phyloP scores from a whole-genome alignment of 1,140 invertebrate species.

The Brachionus manjavacas region DNA sequence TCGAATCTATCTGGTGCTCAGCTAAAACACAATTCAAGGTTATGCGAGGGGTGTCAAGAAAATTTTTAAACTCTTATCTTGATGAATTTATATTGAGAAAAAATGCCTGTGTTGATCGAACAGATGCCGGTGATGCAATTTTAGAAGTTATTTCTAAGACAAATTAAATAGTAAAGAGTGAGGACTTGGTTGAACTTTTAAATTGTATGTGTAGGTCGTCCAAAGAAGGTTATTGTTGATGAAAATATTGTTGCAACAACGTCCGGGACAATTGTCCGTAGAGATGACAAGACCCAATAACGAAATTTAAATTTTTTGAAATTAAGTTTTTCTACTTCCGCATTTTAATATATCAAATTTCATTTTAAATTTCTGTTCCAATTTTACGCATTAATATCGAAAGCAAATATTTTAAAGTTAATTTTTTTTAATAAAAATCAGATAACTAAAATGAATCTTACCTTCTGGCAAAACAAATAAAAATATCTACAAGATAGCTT shows the following conservation, averaged over 20 bases:
- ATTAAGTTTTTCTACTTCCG: no score
- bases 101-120: not conserved
- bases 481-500: slow-evolving; percentile 7
- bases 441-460: not conserved
- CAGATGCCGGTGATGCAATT: not conserved
- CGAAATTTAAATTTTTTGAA: no score
- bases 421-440: no score
- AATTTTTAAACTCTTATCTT: not conserved
- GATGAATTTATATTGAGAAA: not conserved
- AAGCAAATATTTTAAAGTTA: no score
- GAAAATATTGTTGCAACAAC: no score
- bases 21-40: not conserved
- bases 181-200: not conserved
- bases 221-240: no score
- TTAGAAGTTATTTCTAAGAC: not conserved
- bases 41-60: not conserved
- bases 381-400: no score
- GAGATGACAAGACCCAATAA: no score
- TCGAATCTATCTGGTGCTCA: not conserved
- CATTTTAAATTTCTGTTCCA: no score
- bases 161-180: not conserved
- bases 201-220: not conserved
- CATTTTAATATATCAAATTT: no score
- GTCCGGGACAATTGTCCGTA: no score
- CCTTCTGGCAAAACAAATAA: not conserved